Base-by-base conservation (phyloP, 2,888 invertebrate genomes). In the Stomorhina lunata region DNA sequence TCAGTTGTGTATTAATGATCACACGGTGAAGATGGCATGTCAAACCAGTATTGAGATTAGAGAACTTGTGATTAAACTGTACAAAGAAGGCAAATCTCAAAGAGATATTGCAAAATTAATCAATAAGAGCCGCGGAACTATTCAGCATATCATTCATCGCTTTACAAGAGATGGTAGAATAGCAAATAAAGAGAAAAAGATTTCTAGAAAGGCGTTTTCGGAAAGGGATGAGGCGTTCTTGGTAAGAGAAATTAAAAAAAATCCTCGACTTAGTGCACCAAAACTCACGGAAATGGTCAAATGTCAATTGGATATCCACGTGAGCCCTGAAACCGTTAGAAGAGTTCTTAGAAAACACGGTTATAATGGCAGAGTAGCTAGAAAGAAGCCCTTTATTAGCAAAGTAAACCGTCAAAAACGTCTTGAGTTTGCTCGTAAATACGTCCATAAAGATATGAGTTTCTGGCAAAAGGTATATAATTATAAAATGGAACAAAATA, bases 31-130 rank as follows among this genome's bases (percentile, higher is more conserved):
- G 34, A 57, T 57, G 34, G 34, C n/a, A 34, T 17, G 57, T 5
- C 34, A 57, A 57, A 57, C 32, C 17, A 57, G 57, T 57, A 34
- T 34, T 20, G 57, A 57, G 32, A 57, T 57, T 32, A 57, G 57
- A 34, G 32, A 57, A 9, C 17, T 27, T 20, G 57, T 34, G 20
- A 34, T 59, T 32, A 7, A 57, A n/a, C 32, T 15, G 4, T 32
- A 29, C 7, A n/a, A n/a, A 17, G 15, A 57, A 15, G 32, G n/a
- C 12, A 57, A 57, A 59, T 40, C 32, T 17, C 59, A 40, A 40
- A 59, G 59, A 32, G 27, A 65, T 20, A n/a, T n/a, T n/a, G n/a
- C n/a, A n/a, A n/a, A n/a, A n/a, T n/a, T n/a, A n/a, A n/a, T n/a
- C n/a, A n/a, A n/a, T n/a, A n/a, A n/a, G n/a, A n/a, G n/a, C n/a